phyloP scores from a whole-genome alignment of 2,113 vertebrate species.

The Nothocercus nigrocapillus region DNA sequence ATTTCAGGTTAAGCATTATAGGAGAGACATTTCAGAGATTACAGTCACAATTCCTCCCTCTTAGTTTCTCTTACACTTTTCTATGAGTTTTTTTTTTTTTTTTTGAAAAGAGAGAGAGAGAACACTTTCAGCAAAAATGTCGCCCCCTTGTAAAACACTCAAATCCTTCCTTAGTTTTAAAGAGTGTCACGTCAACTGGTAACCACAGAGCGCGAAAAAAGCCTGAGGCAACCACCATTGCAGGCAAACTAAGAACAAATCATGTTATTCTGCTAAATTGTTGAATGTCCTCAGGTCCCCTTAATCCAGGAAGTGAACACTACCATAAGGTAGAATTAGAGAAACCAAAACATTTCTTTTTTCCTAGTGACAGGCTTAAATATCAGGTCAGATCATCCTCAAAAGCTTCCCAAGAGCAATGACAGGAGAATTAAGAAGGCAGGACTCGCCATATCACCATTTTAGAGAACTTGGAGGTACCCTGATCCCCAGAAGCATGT shows the following conservation, averaged over 20 bases:
- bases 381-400: neutral
- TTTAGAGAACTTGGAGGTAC: neutral
- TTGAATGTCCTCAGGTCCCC: neutral
- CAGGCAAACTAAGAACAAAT: neutral
- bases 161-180: neutral
- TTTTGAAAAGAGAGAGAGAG: neutral
- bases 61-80: neutral
- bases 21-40: neutral
- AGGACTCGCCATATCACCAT: neutral
- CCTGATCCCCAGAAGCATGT: neutral
- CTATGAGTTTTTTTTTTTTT: neutral
- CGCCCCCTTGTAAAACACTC: neutral
- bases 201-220: neutral
- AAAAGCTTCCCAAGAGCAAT: neutral
- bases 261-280: neutral
- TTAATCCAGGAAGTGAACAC: neutral
- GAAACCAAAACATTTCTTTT: neutral
- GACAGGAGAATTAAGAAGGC: neutral
- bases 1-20: neutral
- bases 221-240: neutral
- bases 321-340: neutral
- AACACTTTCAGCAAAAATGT: neutral
- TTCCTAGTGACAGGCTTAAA: neutral
- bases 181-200: neutral
- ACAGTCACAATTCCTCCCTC: neutral